Base-by-base conservation (phyloP, 2,113 vertebrate species). In the Crypturellus undulatus region DNA sequence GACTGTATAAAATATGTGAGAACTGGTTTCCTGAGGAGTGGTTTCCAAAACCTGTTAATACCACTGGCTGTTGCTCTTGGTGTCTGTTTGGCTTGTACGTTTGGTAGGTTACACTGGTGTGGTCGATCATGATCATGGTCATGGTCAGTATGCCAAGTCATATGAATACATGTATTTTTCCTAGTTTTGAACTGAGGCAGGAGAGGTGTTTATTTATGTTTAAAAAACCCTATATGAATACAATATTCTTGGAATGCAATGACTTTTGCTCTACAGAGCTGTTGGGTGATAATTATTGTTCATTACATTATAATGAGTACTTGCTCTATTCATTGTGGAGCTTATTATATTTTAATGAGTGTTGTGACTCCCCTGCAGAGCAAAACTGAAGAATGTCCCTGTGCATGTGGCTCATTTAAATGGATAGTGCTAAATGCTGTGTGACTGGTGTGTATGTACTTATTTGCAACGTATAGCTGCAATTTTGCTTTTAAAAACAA, bases 321-420 rank as follows among this genome's bases (percentile, higher is more conserved):
- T 96, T 92, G 22, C 26, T 95, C 30, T 90, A 79, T 90, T 96
- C 84, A 72, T 94, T 84, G 71, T 80, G 70, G 43, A 80, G 25
- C 49, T 94, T 90, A 94, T 94, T 96, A 70, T 93, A 77, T 96
- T 94, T 95, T 96, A 96, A 95, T 94, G 91, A 95, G 64, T 79
- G 20, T 87, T 94, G 82, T 93, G 88, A 83, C 40, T 90, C 22
- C 40, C 85, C 78, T 72, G 52, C 28, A 68, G 85, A 93, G 64
- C 36, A 82, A 88, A 94, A 72, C 70, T 92, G 49, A 87, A 80
- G 65, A 79, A 69, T 43, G 47, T 79, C 49, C 67, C 52, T 2
- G 2, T 71, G 51, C 49, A 58, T 3, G 16, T 59, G 47, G 36
- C 40, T 71, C 28, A 40, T 86, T 90, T 68, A 83, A 93, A 83